phyloP scores from a whole-genome alignment of 1,140 invertebrate species.

The Drosophila insularis region DNA sequence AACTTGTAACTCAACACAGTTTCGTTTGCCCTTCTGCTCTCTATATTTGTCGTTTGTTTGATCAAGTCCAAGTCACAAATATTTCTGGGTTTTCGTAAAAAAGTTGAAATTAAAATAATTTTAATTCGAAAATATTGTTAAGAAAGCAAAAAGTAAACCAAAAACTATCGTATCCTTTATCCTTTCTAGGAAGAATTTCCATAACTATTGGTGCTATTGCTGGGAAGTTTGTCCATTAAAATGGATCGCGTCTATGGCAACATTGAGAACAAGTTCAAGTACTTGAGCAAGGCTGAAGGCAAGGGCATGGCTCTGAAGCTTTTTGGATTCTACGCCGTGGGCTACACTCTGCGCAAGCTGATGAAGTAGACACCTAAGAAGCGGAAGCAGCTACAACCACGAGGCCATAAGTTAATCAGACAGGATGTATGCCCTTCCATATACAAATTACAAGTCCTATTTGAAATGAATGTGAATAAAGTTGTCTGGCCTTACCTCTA shows the following conservation, averaged over 20 bases:
- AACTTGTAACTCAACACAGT: background rate
- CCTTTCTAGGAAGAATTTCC: background rate
- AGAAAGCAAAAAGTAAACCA: background rate
- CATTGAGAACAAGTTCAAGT: slow-evolving; percentile 45
- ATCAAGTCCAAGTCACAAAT: background rate
- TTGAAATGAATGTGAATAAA: slow-evolving; percentile 10
- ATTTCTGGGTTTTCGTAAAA: background rate
- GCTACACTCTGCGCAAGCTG: slow-evolving; percentile 62
- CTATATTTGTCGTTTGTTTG: background rate
- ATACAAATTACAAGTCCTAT: slow-evolving; percentile 45
- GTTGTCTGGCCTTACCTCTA: slow-evolving; percentile 47
- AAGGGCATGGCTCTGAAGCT: slow-evolving; percentile 64
- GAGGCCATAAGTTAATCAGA: background rate
- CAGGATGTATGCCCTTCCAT: background rate
- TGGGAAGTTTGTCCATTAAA: background rate
- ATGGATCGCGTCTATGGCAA: slow-evolving; percentile 61
- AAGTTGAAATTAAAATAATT: background rate
- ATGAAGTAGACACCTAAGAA: slow-evolving; percentile 41
- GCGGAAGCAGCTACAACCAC: background rate
- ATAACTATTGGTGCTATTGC: background rate
- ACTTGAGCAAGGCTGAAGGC: slow-evolving; percentile 41
- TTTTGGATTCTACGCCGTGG: slow-evolving; percentile 67
- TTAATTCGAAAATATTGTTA: background rate
- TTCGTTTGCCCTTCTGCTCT: background rate
- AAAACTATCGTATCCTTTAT: background rate